Conservation (phyloP, 1,140 invertebrate species). For the Penaeus japonicus region DNA sequence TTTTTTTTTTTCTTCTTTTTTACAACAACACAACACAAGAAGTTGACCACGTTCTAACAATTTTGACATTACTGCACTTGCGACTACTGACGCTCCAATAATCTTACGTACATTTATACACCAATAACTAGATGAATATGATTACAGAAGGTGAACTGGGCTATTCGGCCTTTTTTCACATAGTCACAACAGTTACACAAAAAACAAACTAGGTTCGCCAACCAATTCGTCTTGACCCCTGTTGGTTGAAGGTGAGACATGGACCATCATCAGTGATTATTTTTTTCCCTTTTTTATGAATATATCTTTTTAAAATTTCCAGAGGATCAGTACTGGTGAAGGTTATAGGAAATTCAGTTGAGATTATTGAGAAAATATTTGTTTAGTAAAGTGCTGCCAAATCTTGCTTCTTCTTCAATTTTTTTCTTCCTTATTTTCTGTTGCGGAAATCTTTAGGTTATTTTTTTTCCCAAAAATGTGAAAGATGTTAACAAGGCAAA, state of each 20-base stretch:
- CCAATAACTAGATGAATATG: constrained; percentile 50
- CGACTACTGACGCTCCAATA: constrained; percentile 35
- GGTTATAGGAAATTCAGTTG: constrained; percentile 29
- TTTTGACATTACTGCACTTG: constrained; percentile 24
- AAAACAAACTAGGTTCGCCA: constrained; percentile 37
- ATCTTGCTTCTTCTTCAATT: too few relatives aligned
- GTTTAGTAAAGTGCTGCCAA: too few relatives aligned
- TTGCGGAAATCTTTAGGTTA: too few relatives aligned
- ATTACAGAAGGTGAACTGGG: constrained; percentile 42
- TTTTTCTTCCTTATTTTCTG: too few relatives aligned
- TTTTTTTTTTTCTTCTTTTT: neutral
- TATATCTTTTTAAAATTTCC: constrained; percentile 15
- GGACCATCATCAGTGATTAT: neutral
- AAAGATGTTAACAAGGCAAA: too few relatives aligned
- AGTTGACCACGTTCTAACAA: neutral
- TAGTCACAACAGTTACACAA: constrained; percentile 42
- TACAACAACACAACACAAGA: neutral
- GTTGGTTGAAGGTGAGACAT: constrained; percentile 10
- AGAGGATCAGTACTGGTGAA: constrained; percentile 44
- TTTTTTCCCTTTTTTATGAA: neutral
- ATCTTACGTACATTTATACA: constrained; percentile 53
- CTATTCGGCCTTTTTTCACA: constrained; percentile 26
- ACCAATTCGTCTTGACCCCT: constrained; percentile 23
- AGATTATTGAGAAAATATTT: neutral
- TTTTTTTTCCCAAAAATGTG: too few relatives aligned